Conservation (phyloP, 1,140 invertebrate species). For the Drosophila sucinea region DNA sequence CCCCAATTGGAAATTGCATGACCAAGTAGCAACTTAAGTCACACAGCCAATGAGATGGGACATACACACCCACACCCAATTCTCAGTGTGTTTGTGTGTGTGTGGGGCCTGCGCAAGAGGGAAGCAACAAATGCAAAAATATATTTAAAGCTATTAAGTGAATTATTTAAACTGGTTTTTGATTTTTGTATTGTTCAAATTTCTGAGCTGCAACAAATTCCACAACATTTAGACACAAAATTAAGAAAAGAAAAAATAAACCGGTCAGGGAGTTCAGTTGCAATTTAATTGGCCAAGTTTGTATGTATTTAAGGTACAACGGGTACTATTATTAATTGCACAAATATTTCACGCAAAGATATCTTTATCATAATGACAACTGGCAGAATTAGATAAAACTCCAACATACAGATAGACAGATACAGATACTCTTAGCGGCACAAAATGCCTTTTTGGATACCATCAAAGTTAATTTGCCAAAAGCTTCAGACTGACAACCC, state of each 20-base stretch:
- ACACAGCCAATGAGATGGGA: background rate
- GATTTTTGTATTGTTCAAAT: slow-evolving; percentile 68
- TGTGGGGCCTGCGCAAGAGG: slow-evolving; percentile 55
- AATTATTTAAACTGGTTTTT: slow-evolving; percentile 74
- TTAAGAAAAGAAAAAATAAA: slow-evolving; percentile 41
- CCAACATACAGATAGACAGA: slow-evolving; percentile 29
- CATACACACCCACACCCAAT: background rate
- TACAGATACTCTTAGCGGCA: background rate
- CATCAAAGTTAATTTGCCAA: slow-evolving; percentile 47
- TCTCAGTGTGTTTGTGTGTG: slow-evolving; percentile 19
- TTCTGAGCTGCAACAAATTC: slow-evolving; percentile 44
- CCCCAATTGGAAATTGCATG: slow-evolving; percentile 41
- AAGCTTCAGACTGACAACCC: slow-evolving; percentile 7
- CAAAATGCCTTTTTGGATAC: slow-evolving; percentile 20
- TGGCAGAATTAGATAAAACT: slow-evolving; percentile 45
- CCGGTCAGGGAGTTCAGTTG: slow-evolving; percentile 44
- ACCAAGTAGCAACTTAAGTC: slow-evolving; percentile 34
- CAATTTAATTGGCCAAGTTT: slow-evolving; percentile 40
- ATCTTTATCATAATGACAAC: slow-evolving; percentile 58
- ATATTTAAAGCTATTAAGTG: slow-evolving; percentile 36
- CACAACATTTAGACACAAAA: slow-evolving; percentile 53
- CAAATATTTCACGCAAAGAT: slow-evolving; percentile 1
- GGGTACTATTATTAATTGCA: slow-evolving; percentile 55
- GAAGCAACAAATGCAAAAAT: slow-evolving; percentile 42
- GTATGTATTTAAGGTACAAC: slow-evolving; percentile 38